Percentiles rank a stretch among this genome's conserved stretches.
These are phyloP conservation scores for Laticauda laticaudata DNA, from an alignment of 2,113 vertebrate genomes.

Conservation along the genomic window DNA sequence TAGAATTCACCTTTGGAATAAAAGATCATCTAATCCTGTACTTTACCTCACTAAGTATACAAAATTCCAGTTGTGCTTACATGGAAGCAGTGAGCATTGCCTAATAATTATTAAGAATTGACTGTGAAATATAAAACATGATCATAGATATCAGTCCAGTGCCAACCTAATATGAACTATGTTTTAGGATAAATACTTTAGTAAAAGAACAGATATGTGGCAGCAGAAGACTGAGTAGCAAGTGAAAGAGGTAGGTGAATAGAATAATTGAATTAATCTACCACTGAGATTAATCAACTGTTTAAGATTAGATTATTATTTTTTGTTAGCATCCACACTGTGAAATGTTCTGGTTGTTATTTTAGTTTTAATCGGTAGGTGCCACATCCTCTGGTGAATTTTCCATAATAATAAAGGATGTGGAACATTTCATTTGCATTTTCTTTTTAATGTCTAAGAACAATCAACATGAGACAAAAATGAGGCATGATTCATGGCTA, in stretches of 20 bases:
- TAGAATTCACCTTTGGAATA: background rate
- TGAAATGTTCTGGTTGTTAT: slow-evolving; percentile 28
- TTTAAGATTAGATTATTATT: background rate
- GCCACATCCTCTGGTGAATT: background rate
- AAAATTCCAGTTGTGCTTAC: background rate
- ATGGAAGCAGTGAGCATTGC: background rate
- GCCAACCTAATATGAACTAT: background rate
- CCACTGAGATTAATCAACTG: background rate
- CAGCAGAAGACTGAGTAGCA: background rate
- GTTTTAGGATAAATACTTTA: background rate
- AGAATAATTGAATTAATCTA: background rate
- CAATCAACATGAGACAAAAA: slow-evolving; percentile 40
- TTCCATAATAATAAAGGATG: slow-evolving; percentile 29
- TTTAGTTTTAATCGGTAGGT: slow-evolving; percentile 2
- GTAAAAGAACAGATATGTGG: background rate
- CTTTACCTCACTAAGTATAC: background rate
- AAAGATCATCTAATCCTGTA: background rate
- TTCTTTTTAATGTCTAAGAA: slow-evolving; percentile 35
- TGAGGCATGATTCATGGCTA: slow-evolving; percentile 39
- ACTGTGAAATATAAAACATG: background rate
- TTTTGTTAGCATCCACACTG: background rate
- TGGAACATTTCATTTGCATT: slow-evolving; percentile 38
- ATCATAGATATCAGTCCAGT: background rate
- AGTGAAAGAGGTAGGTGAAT: background rate
- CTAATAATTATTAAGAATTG: background rate